These are phyloP conservation scores for Taeniopygia guttata DNA, from an alignment of 2,797 vertebrate species.

Conservation along the genomic window DNA sequence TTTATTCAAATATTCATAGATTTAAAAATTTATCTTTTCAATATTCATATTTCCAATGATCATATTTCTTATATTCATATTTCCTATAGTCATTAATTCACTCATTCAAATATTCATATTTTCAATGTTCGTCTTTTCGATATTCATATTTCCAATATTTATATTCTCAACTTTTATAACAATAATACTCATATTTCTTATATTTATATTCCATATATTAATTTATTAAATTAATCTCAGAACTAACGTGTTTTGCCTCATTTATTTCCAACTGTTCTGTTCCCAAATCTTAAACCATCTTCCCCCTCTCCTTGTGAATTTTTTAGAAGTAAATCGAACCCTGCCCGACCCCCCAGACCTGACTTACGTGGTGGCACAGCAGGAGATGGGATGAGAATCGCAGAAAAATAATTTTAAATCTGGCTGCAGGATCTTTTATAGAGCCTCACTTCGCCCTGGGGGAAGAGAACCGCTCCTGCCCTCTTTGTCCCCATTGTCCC, in stretches of 20 bases:
- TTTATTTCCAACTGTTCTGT: not conserved
- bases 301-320: not conserved
- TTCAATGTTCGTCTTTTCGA: not conserved
- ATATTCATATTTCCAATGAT: not conserved
- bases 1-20: not conserved
- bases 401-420: not conserved
- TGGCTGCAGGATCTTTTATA: not conserved
- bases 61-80: not conserved
- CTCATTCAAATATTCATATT: not conserved
- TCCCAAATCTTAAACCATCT: not conserved
- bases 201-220: not conserved
- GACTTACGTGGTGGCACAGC: not conserved
- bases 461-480: not conserved
- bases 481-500: not conserved
- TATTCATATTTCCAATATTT: not conserved
- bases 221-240: not conserved
- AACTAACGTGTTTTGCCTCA: not conserved
- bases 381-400: not conserved
- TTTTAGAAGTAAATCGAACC: not conserved
- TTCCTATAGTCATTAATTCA: not conserved
- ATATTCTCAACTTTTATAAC: no score
- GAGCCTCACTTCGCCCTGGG: not conserved
- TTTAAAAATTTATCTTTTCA: no score
- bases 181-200: no score
- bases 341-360: not conserved